phyloP scores from a whole-genome alignment of 30 jellyfish, hydroid and myxozoan species.

The Catostylus mosaicus region DNA sequence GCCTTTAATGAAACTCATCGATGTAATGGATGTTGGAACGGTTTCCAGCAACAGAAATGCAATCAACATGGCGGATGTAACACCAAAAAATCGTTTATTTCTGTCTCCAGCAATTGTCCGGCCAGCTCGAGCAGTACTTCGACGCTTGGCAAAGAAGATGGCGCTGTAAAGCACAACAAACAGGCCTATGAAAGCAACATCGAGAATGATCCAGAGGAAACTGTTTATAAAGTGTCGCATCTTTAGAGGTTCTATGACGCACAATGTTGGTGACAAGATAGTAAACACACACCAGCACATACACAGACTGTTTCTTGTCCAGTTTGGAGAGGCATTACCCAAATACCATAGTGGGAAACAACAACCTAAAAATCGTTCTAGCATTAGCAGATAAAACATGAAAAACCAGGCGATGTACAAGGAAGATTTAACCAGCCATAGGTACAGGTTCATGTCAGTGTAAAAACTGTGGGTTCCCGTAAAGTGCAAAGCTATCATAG shows the following conservation, averaged over 20 bases:
- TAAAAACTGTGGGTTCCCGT: neutral
- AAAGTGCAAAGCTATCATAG: slow-evolving; percentile 1
- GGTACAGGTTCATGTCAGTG: neutral
- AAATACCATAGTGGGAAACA: no score
- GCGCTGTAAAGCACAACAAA: slow-evolving; percentile 1
- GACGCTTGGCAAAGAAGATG: neutral
- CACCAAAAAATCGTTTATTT: slow-evolving; percentile 8
- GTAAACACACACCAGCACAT: neutral
- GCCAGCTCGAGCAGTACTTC: neutral
- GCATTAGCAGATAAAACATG: slow-evolving; percentile 16
- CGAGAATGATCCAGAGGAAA: slow-evolving; percentile 13
- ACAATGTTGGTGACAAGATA: neutral
- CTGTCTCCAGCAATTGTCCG: neutral
- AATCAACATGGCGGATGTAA: slow-evolving; percentile 6
- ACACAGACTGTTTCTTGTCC: neutral
- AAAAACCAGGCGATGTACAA: slow-evolving; percentile 4
- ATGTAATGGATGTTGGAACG: neutral
- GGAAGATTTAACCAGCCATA: slow-evolving; percentile 12
- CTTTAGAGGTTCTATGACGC: neutral
- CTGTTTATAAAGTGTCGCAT: neutral
- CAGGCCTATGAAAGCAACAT: neutral
- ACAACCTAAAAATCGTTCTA: slow-evolving; percentile 17
- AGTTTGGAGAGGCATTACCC: neutral
- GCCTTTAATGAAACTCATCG: neutral
- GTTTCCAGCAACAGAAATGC: slow-evolving; percentile 19